A percentile compares a stretch with the other conserved stretches of the same genome.
Conservation (phyloP, 1,140 invertebrate genomes). For the Trissolcus basalis region DNA sequence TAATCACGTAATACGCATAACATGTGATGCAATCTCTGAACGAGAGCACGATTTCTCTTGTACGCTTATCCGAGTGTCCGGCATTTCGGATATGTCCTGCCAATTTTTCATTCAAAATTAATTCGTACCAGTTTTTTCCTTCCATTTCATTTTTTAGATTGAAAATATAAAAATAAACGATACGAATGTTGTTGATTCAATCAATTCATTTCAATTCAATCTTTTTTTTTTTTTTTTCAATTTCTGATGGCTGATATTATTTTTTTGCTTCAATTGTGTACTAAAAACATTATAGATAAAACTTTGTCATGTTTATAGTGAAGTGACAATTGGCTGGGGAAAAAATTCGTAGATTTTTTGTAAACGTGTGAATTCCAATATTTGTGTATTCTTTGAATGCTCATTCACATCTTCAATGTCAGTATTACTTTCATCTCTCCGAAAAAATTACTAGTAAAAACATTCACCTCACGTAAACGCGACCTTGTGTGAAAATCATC, state of each 20-base stretch:
- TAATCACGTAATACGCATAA: constrained; percentile 59
- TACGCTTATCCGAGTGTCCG: constrained; percentile 46
- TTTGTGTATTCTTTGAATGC: constrained; percentile 29
- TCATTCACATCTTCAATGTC: constrained; percentile 39
- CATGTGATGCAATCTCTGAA: constrained; percentile 57
- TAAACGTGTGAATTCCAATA: constrained; percentile 23
- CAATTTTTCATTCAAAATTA: constrained; percentile 26
- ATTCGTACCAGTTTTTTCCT: background rate
- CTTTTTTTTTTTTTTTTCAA: background rate
- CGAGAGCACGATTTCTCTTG: constrained; percentile 60
- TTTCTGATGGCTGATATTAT: background rate
- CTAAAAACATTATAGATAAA: no score
- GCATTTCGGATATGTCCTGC: constrained; percentile 12
- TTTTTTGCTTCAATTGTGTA: no score
- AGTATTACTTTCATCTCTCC: constrained; percentile 30
- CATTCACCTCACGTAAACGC: constrained; percentile 25
- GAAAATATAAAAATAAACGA: no score
- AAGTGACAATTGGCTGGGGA: constrained; percentile 1
- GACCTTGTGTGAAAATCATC: constrained; percentile 4
- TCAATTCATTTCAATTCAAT: background rate
- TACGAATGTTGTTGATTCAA: no score
- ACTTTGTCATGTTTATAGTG: background rate
- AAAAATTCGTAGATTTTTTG: constrained; percentile 9
- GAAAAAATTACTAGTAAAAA: constrained; percentile 39
- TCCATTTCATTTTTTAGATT: no score